Conservation (phyloP, 2,797 vertebrate species). For the Oreonectes daqikongensis region DNA sequence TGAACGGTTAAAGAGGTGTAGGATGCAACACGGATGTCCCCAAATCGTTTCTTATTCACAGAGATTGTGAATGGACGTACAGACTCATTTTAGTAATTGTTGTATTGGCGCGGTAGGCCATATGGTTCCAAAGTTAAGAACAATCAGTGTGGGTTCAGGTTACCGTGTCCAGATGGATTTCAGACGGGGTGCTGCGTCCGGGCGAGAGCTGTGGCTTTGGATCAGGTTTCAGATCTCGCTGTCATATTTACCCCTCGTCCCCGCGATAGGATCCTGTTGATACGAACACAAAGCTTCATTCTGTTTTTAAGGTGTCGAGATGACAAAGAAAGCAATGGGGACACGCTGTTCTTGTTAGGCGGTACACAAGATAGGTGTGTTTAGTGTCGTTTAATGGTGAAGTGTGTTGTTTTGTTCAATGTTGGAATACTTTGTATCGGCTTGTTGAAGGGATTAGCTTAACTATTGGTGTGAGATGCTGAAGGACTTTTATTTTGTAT, state of each 20-base stretch:
- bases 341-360: constrained; percentile 40
- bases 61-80: constrained; percentile 38
- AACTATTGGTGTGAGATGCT: too few species aligned
- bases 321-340: constrained; percentile 48
- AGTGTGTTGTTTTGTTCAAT: too few species aligned
- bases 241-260: constrained; percentile 55
- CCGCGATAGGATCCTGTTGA: constrained; percentile 51
- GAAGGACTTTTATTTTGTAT: neutral
- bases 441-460: too few species aligned
- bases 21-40: neutral
- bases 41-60: neutral
- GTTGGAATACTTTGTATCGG: too few species aligned
- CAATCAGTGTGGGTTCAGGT: constrained; percentile 69
- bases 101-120: constrained; percentile 59
- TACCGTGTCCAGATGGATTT: constrained; percentile 69
- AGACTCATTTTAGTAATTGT: constrained; percentile 44
- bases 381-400: neutral
- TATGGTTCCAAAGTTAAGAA: constrained; percentile 68
- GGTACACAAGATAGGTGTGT: neutral
- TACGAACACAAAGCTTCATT: constrained; percentile 53
- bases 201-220: constrained; percentile 48
- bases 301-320: constrained; percentile 55
- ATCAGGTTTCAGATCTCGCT: constrained; percentile 53
- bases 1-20: neutral
- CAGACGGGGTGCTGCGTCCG: constrained; percentile 57